phyloP scores from a whole-genome alignment of 2,888 invertebrate genomes.

The Ennomos fuscantarius region DNA sequence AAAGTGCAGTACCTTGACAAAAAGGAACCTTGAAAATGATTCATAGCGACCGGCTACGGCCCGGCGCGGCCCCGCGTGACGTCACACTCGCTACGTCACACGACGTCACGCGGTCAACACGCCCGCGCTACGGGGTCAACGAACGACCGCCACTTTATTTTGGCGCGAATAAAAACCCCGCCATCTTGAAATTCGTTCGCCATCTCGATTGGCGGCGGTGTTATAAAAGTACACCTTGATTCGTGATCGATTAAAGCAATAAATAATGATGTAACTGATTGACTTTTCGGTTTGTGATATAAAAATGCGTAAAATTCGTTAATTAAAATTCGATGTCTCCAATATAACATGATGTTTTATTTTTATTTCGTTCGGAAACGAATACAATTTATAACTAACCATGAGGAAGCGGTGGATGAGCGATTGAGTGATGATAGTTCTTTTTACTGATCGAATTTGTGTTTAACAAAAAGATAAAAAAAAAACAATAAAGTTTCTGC shows the following conservation, averaged over 20 bases:
- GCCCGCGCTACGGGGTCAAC: conserved; percentile 61
- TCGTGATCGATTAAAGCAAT: conserved; percentile 47
- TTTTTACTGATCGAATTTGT: conserved; percentile 17
- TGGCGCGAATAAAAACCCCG: conserved; percentile 69
- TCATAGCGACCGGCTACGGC: conserved; percentile 48
- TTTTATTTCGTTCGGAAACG: conserved; percentile 20
- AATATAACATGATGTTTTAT: conserved; percentile 29
- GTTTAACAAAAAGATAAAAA: conserved; percentile 40
- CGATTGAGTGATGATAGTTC: conserved; percentile 11
- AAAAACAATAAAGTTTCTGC: conserved; percentile 51
- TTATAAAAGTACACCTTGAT: conserved; percentile 35
- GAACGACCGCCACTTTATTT: conserved; percentile 81
- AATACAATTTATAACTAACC: conserved; percentile 12
- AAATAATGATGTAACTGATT: conserved; percentile 44
- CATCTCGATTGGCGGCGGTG: conserved; percentile 42
- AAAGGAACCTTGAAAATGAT: conserved; percentile 64
- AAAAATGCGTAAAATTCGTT: conserved; percentile 29
- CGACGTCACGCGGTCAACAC: conserved; percentile 66
- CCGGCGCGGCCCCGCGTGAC: conserved; percentile 58
- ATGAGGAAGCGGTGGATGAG: conserved; percentile 8
- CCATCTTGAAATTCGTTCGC: conserved; percentile 60
- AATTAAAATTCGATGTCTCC: conserved; percentile 31
- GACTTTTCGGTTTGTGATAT: conserved; percentile 39
- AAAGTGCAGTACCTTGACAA: conserved; percentile 53
- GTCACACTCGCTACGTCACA: conserved; percentile 66